A percentile compares a stretch with the other conserved stretches of the same genome.
These are phyloP conservation scores for Phyllotis vaccarum DNA, from an alignment of 2,797 vertebrate species.

Conservation along the genomic window DNA sequence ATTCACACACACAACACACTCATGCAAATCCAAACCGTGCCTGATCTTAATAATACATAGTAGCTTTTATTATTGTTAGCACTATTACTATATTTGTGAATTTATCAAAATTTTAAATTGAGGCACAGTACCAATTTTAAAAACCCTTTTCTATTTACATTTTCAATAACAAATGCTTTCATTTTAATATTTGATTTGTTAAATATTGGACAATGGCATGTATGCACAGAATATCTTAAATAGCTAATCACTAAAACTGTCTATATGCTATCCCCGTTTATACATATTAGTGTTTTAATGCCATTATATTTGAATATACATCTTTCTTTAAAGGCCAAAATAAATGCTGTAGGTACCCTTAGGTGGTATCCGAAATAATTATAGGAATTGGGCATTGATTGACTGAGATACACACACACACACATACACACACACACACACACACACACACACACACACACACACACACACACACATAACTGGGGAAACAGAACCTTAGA, in stretches of 20 bases:
- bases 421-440: not conserved
- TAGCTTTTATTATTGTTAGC: not conserved
- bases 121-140: not conserved
- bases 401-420: not conserved
- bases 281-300: not conserved
- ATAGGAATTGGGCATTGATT: not conserved
- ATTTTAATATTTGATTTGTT: conserved; percentile 1
- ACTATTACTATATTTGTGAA: not conserved
- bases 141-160: not conserved
- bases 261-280: not conserved
- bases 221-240: not conserved
- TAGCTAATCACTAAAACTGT: not conserved
- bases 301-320: not conserved
- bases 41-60: not conserved
- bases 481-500: conserved; percentile 16
- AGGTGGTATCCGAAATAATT: conserved; percentile 20
- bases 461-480: not conserved
- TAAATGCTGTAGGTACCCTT: not conserved
- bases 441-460: not conserved
- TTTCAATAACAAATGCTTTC: not conserved
- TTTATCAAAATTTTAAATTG: conserved; percentile 1
- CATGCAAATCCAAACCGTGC: not conserved
- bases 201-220: not conserved
- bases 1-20: not conserved
- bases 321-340: not conserved